phyloP scores from a whole-genome alignment of 2,797 vertebrate genomes.

The Phalanger gymnotis region DNA sequence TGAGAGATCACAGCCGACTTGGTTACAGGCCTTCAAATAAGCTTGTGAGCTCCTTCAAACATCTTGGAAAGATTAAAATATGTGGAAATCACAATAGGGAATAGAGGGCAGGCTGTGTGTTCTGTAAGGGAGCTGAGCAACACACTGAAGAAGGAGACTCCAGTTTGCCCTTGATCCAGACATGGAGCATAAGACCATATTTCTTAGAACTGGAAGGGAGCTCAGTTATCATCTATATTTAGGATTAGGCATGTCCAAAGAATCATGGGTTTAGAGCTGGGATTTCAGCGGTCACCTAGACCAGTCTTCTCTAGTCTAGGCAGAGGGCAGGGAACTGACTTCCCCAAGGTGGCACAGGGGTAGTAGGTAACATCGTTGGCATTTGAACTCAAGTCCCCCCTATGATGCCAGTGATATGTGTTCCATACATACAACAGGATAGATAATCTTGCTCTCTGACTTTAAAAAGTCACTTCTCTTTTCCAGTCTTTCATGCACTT shows the following conservation, averaged over 20 bases:
- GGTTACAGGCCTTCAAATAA: neutral
- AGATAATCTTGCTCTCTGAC: neutral
- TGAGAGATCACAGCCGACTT: neutral
- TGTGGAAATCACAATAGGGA: neutral
- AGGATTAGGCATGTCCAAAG: neutral
- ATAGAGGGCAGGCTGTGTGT: neutral
- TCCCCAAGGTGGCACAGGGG: neutral
- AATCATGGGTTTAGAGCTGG: neutral
- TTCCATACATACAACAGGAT: neutral
- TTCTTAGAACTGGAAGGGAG: neutral
- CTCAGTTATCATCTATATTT: neutral
- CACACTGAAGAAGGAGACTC: neutral
- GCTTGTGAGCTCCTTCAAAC: neutral
- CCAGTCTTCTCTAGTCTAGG: neutral
- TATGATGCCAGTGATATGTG: neutral
- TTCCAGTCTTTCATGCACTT: neutral
- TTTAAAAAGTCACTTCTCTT: neutral
- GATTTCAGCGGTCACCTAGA: neutral
- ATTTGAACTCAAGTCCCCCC: neutral
- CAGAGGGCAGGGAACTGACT: neutral
- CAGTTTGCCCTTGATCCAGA: too few relatives aligned
- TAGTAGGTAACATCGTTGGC: neutral
- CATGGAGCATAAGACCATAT: neutral
- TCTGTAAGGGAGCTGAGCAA: neutral
- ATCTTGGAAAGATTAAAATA: slow-evolving; percentile 38